Conservation (phyloP, 2,113 vertebrate species). For the Alosa alosa region DNA sequence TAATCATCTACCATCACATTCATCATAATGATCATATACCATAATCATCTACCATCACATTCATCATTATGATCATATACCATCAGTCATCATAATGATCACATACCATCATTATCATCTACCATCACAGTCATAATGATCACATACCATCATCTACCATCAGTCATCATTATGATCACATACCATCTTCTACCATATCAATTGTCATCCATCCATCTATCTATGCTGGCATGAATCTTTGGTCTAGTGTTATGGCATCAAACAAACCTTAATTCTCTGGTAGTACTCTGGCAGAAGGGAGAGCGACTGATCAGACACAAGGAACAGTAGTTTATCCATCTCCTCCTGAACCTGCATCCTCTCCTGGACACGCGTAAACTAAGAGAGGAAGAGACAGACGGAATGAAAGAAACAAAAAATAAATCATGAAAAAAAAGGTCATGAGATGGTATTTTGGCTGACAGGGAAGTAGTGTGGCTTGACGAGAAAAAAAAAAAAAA, state of each 20-base stretch:
- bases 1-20: too few species aligned
- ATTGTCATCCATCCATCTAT: too few species aligned
- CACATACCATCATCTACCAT: too few species aligned
- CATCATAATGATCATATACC: too few species aligned
- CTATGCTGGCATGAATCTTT: too few species aligned
- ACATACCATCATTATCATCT: too few species aligned
- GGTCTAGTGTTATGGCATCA: neutral
- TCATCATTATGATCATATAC: too few species aligned
- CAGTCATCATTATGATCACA: too few species aligned
- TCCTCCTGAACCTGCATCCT: slow-evolving; percentile 78
- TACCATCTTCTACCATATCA: too few species aligned
- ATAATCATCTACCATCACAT: neutral
- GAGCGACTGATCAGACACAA: slow-evolving; percentile 83
- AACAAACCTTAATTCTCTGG: slow-evolving; percentile 82
- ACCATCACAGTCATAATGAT: neutral
- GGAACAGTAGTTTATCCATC: slow-evolving; percentile 78
- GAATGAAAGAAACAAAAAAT: neutral
- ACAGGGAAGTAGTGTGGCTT: too few species aligned
- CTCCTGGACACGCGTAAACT: slow-evolving; percentile 78
- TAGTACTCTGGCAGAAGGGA: slow-evolving; percentile 85
- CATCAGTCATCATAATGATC: too few species aligned
- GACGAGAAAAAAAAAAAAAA: neutral
- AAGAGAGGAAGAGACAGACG: neutral
- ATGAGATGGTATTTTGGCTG: too few species aligned
- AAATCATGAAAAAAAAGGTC: neutral